Base-by-base conservation (phyloP, 30 jellyfish, hydroid and myxozoan species). In the Aurelia coerulea region DNA sequence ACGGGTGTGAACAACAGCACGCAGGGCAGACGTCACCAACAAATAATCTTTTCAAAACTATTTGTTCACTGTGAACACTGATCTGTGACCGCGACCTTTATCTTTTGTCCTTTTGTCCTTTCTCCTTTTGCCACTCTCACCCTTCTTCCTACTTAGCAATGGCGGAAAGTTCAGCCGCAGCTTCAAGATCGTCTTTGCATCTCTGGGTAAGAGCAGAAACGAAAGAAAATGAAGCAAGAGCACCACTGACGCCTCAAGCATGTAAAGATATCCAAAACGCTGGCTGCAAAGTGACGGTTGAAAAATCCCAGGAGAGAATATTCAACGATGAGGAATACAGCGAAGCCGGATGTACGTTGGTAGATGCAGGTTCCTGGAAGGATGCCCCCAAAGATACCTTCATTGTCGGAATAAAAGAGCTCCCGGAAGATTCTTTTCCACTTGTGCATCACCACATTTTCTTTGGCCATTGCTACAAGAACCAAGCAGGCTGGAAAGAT, bases 141-240 rank as follows among this genome's bases (percentile, higher is more conserved):
- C 10, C 70, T 60, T 13, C 35, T 60, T 23, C 39, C 0, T 60
- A 8, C 31, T 60, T 15, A 32, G 49, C n/a, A 16, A 71, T 71
- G 81, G 81, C 81, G 51, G 10, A 39, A 39, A 39, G 51, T 23
- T 34, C 70, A n/a, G 7, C 19, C 68, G 14, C 31, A 4, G 35
- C 70, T 60, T 60, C 70, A 5, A 23, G 70, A 37, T 18, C 81
- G 12, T 37, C 83, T 49, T 63, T 74, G 1, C 94, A 85, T 74
- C n/a, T 85, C 76, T 85, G 94, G 94, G 58, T 87, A 56, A 79
- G 96, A 34, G 96, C 88, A 59, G 96, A 87, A 60, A 76, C 96
- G 46, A 87, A 87, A 16, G 73, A 75, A 23, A 76, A 87, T 60
- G 96, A 87, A 76, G 87, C 81, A 2, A 34, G 96, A 19, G 96